Evolutionary conservation across 2,797 vertebrate genomes (phyloP), one percentile per base, ranked within the genome.

Genomic region (Sebastes alutus): DNA sequence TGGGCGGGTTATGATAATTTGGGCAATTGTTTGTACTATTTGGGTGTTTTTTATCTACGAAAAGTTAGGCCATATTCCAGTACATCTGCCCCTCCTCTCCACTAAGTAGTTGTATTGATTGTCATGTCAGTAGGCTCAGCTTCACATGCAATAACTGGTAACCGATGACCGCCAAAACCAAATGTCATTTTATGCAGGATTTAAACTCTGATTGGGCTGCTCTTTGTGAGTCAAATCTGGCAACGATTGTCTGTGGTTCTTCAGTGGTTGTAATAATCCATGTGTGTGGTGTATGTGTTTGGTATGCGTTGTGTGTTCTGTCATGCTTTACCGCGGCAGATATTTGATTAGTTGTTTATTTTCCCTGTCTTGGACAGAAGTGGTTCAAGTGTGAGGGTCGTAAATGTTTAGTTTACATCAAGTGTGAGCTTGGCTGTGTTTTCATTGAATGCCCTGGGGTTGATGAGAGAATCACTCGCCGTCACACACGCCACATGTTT

Each of bases 311-410:
- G 54, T 81, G 85, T 23, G n/a, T 80, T 83, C 22, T 62, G 67
- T 86, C 81, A 69, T 46, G 25, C 75, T 75, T 75, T n/a, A 74
- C 79, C 23, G 18, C 59, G 68, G 69, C 87, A 78, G 77, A 75
- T 82, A 75, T 90, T 81, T 93, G 86, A 95, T 93, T 87, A 86
- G 88, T 79, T 92, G 92, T 94, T 94, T 95, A 92, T 95, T 93
- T 94, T 83, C 29, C 78, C 86, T 88, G 89, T 59, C 83, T 77
- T 32, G 6, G 80, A 85, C 86, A 22, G 81, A 90, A 94, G 92
- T 92, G 91, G 82, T 81, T 93, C 81, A 90, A 92, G 93, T 93
- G 91, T 84, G 82, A 91, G 74, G 77, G 77, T 42, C 83, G 86
- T 88, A 91, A 93, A 92, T 93, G 89, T 94, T 95, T 94, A 87